Base-by-base conservation (phyloP, 2,888 invertebrate species). In the Acholoe squamosa region DNA sequence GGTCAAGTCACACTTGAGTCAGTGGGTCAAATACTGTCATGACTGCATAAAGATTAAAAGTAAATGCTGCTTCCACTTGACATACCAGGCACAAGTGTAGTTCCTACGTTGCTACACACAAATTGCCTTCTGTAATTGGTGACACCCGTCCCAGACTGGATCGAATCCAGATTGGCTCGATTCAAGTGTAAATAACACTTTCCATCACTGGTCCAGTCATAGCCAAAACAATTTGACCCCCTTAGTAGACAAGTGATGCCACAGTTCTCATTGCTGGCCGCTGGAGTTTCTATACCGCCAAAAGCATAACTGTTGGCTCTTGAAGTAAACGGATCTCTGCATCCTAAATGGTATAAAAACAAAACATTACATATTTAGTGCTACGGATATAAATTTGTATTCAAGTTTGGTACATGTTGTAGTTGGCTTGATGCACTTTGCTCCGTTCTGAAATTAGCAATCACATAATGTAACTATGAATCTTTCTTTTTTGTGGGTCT, bases 81-180 rank as follows among this genome's bases (percentile, higher is more conserved):
- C 43, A 43, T 43, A 43, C 43, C 43, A 43, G 43, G 43, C 3
- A 10, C 3, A 7, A 43, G 5, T 7, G 43, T 3, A 10, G 43
- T 7, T 43, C 43, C 43, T 43, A 3, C 43, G 43, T 3, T 43
- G 67, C 14, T 77, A 19, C 84, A 84, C 22, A 34, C 19, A 84
- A 84, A 84, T 19, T n/a, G 22, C 33, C 84, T 0, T 25, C 84
- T 84, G 84, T 84, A 84, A 34, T 51, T 51, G 51, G 43, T 84
- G 22, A 84, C 84, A 84, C 43, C 84, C 10, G 14, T 84, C 16
- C 22, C 22, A 84, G 19, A n/a, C 43, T 3, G 84, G 1, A 84
- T 5, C 12, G 28, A 28, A 25, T 71, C 33, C 33, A 51, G 43
- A 34, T 22, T 43, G 84, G 16, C 43, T 10, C 14, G 3, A 84